phyloP scores from a whole-genome alignment of 2,113 vertebrate genomes.

The Tupaia tana region DNA sequence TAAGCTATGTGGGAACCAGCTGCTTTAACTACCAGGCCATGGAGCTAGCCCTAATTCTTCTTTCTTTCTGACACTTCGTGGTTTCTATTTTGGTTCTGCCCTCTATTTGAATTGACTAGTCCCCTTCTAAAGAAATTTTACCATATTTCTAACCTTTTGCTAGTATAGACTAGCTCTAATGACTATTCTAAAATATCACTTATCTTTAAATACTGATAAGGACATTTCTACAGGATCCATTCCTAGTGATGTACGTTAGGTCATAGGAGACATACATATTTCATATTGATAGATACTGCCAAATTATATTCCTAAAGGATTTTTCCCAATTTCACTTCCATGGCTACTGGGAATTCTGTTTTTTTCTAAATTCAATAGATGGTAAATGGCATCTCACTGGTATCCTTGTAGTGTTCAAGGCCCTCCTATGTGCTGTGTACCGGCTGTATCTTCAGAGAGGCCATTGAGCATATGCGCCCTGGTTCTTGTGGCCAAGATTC shows the following conservation, averaged over 20 bases:
- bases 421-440: fast-evolving
- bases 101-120: neutral
- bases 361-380: neutral
- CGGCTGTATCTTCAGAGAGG: neutral
- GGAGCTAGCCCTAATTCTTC: neutral
- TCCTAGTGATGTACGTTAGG: neutral
- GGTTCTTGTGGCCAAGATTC: fast-evolving
- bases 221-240: neutral
- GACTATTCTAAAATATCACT: too few relatives aligned
- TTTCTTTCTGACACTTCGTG: fast-evolving
- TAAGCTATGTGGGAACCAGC: too few relatives aligned
- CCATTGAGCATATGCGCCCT: fast-evolving
- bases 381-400: neutral
- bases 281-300: neutral
- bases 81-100: neutral
- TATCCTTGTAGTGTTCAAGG: neutral
- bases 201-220: neutral
- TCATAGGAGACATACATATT: neutral
- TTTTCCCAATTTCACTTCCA: neutral
- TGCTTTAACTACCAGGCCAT: too few relatives aligned
- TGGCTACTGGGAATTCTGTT: neutral
- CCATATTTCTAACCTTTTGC: neutral
- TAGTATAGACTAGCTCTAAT: neutral
- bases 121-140: neutral
- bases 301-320: neutral